phyloP scores from a whole-genome alignment of 2,888 invertebrate species.

The Diachrysia chrysitis region DNA sequence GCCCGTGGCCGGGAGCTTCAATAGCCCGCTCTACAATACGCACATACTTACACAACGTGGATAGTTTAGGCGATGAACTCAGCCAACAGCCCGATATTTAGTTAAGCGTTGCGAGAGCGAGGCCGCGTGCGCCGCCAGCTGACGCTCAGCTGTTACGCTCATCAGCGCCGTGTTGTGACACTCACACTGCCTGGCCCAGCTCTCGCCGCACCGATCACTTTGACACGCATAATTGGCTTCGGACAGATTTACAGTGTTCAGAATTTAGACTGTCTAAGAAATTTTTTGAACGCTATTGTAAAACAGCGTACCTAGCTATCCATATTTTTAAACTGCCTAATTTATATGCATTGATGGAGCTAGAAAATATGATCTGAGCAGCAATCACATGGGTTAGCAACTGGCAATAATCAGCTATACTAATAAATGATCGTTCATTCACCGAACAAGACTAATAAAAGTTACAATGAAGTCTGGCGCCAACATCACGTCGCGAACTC shows the following conservation, averaged over 20 bases:
- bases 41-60: slow-evolving; percentile 60
- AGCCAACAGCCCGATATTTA: slow-evolving; percentile 70
- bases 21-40: slow-evolving; percentile 63
- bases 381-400: slow-evolving; percentile 45
- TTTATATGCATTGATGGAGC: slow-evolving; percentile 12
- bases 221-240: slow-evolving; percentile 46
- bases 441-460: slow-evolving; percentile 65
- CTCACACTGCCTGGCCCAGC: slow-evolving; percentile 56
- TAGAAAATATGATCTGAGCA: slow-evolving; percentile 34
- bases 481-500: slow-evolving; percentile 57
- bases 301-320: too few relatives aligned
- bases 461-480: slow-evolving; percentile 67
- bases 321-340: slow-evolving; percentile 19
- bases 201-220: slow-evolving; percentile 68
- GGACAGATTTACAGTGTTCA: slow-evolving; percentile 35
- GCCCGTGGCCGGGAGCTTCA: slow-evolving; percentile 64
- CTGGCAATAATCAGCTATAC: slow-evolving; percentile 61
- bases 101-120: slow-evolving; percentile 65
- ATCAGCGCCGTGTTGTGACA: slow-evolving; percentile 73
- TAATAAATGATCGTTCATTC: slow-evolving; percentile 66
- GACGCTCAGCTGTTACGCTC: slow-evolving; percentile 81
- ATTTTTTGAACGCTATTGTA: slow-evolving; percentile 24
- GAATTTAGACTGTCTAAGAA: slow-evolving; percentile 23
- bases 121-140: slow-evolving; percentile 69
- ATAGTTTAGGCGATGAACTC: slow-evolving; percentile 82